Evolutionary conservation across 2,797 vertebrate species (phyloP).

Genomic region (Aplochiton taeniatus): DNA sequence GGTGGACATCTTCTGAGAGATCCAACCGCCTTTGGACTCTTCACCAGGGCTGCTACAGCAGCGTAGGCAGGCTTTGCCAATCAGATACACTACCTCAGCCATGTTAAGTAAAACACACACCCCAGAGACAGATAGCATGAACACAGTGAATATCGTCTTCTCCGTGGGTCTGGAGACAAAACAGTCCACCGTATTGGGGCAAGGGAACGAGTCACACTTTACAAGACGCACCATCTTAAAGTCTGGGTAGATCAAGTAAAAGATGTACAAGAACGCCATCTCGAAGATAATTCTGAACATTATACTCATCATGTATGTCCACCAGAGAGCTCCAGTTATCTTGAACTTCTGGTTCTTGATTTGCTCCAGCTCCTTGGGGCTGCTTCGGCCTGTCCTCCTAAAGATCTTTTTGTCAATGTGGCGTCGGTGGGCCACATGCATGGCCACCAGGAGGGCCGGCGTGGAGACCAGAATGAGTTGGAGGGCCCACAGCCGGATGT

Average conservation of each 20-base stretch:
- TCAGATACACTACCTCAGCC: constrained; percentile 88
- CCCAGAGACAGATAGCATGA: constrained; percentile 93
- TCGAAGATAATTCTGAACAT: constrained; percentile 91
- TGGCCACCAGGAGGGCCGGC: constrained; percentile 92
- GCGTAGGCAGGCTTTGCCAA: constrained; percentile 82
- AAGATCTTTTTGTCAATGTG: constrained; percentile 93
- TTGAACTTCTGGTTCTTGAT: constrained; percentile 92
- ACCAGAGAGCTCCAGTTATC: constrained; percentile 93
- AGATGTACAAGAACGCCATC: constrained; percentile 93
- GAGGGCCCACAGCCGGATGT: constrained; percentile 95
- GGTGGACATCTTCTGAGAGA: constrained; percentile 80
- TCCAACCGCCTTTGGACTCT: constrained; percentile 77
- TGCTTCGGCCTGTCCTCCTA: constrained; percentile 79
- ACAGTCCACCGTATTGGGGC: constrained; percentile 97
- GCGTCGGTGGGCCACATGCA: constrained; percentile 96
- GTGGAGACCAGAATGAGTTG: constrained; percentile 98
- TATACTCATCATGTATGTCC: constrained; percentile 95
- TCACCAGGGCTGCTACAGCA: constrained; percentile 75
- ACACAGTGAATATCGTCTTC: constrained; percentile 97
- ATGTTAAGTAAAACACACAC: constrained; percentile 94
- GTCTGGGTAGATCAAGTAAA: constrained; percentile 94
- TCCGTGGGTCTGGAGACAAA: constrained; percentile 96
- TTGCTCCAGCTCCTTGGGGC: constrained; percentile 86
- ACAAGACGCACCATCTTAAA: constrained; percentile 96
- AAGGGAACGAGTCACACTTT: constrained; percentile 94